Base-by-base conservation (phyloP, 2,888 invertebrate genomes). In the Artemia sp. region DNA sequence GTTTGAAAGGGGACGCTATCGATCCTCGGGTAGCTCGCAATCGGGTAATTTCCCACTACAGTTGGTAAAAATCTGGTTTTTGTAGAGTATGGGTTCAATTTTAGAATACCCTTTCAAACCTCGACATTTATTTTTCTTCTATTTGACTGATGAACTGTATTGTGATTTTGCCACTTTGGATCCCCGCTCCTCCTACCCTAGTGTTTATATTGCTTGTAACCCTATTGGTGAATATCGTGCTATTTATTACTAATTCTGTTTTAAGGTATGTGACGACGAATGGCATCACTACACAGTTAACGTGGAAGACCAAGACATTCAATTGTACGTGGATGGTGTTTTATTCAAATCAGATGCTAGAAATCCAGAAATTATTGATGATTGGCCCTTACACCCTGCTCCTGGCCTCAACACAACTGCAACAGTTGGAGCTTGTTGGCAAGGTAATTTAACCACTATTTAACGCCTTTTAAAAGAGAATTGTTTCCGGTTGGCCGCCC, bases 251-350 rank as follows among this genome's bases (percentile, higher is more conserved):
- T 3, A 38, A 38, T 38, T 38, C 38, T 38, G 38, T 38, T 70
- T 73, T 11, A 75, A 87, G 85, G 89, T 91, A 69, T 97, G 97
- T 81, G 97, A 98, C 80, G 90, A 93, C 79, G 89, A 92, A 76
- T 98, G 97, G 97, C 97, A 98, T 82, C 95, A 96, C 80, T 97
- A 93, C 81, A 91, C 94, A 0, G 83, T 97, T 66, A 92, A 90
- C 77, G 89, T 96, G 6, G 87, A 92, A 74, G 92, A 94, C 82
- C 91, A 93, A 0, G 89, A 89, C 77, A 90, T 93, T 67, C 87
- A 87, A 73, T 82, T 96, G 72, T 90, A 85, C 78, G 86, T 96
- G 72, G 96, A 96, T 79, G 96, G 95, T 0, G 86, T 87, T 76
- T 81, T 85, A 67, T 85, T 84, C 74, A 81, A 82, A 70, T 79